Evolutionary conservation across 2,797 vertebrate genomes (phyloP), one percentile per base, ranked within the genome.

Genomic region (Coregonus suidteri): DNA sequence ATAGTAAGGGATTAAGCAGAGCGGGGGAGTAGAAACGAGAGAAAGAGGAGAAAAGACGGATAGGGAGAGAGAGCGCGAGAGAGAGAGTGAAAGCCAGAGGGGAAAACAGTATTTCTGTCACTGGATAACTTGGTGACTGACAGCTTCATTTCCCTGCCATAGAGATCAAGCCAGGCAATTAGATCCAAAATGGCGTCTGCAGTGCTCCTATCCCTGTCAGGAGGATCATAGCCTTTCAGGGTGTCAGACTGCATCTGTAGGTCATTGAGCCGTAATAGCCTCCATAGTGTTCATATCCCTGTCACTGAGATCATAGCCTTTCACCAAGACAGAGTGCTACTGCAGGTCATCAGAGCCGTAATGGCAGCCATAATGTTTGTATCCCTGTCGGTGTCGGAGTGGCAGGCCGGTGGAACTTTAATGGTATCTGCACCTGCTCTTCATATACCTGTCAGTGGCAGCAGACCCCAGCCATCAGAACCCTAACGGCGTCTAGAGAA

Each of bases 61-160:
- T 1, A 9, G 56, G 0, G 2, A 0, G n/a, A 3, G 20, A 20
- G 20, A n/a, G n/a, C n/a, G n/a, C n/a, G n/a, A 20, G 20, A n/a
- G 18, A 5, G 54, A 5, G 2, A 6, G 54, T 11, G 16, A 54
- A 3, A 59, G 54, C 59, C 59, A 18, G 52, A 31, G 20, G 16
- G 56, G 14, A 16, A 59, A 54, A 35, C 15, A 80, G 65, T 83
- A 77, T 86, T 86, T 87, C 85, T 86, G 59, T 62, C 7, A 62
- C 59, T 20, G 1, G 59, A 62, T 62, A 20, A 62, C 20, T 3
- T 25, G 3, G 15, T 52, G 20, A 62, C 69, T 79, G 41, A 75
- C 67, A 76, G 66, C 74, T 81, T 80, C 13, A 72, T 80, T 30
- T 65, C 59, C 77, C 47, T 77, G 73, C 81, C 51, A 77, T 76